A percentile compares a stretch with the other conserved stretches of the same genome.
Conservation (phyloP, 2,113 vertebrate species). For the Baryphthengus martii region DNA sequence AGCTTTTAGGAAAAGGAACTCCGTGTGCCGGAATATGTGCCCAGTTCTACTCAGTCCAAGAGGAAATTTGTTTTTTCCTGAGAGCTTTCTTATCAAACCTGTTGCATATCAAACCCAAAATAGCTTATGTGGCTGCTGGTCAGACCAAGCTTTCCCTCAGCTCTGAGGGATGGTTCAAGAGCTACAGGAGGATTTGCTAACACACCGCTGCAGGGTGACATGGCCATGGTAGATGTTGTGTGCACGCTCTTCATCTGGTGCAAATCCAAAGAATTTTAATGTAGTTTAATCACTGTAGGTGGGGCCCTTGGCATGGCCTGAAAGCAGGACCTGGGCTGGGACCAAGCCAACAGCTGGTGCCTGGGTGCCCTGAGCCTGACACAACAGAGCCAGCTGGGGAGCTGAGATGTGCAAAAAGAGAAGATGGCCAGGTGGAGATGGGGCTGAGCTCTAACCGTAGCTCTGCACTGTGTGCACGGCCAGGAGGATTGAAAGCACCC, state of each 20-base stretch:
- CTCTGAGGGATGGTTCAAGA: not conserved
- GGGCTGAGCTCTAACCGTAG: not conserved
- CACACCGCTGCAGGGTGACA: not conserved
- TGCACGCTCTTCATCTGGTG: not conserved
- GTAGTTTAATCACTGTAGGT: not conserved
- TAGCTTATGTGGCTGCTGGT: constrained; percentile 21
- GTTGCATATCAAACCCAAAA: constrained; percentile 28
- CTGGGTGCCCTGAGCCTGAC: not conserved
- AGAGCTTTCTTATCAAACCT: constrained; percentile 68
- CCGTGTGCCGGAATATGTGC: constrained; percentile 34
- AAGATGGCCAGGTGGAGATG: not conserved
- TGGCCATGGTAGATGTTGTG: not conserved
- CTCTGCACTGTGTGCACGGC: not conserved
- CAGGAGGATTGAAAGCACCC: not conserved
- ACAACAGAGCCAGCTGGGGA: not conserved
- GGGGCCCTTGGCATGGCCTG: not conserved
- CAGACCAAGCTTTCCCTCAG: not conserved
- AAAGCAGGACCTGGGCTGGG: not conserved
- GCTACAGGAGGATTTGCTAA: not conserved
- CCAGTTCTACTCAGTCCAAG: constrained; percentile 18
- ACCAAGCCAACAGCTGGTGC: not conserved
- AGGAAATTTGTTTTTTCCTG: constrained; percentile 67
- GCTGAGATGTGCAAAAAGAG: not conserved
- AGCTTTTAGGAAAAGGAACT: constrained; percentile 50
- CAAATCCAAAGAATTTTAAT: not conserved